Percentiles rank a stretch among this genome's conserved stretches.
Conservation (phyloP, 2,888 invertebrate genomes). For the Lepeophtheirus nordmannii region DNA sequence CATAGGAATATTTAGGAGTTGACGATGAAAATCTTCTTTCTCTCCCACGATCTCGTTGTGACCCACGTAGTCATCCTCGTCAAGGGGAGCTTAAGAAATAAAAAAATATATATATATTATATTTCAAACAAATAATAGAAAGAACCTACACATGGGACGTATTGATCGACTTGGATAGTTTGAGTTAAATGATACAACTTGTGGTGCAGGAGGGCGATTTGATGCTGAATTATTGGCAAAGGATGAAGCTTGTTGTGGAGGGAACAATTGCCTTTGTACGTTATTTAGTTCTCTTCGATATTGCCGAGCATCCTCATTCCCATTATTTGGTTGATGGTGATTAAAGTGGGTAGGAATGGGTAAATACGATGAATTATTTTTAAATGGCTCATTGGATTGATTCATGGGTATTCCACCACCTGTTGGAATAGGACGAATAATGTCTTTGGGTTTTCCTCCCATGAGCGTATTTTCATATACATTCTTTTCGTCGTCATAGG, state of each 20-base stretch:
- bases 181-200: neutral
- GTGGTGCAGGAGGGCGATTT: too few relatives aligned
- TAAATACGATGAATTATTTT: neutral
- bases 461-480: neutral
- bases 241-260: neutral
- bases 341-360: neutral
- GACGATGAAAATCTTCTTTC: neutral
- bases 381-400: neutral
- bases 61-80: conserved; percentile 19
- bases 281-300: neutral
- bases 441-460: neutral
- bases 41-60: neutral
- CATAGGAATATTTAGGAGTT: conserved; percentile 16
- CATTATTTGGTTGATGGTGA: neutral
- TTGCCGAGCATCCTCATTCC: neutral
- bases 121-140: too few relatives aligned
- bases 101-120: too few relatives aligned
- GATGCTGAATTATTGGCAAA: neutral
- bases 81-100: conserved; percentile 13
- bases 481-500: neutral
- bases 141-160: neutral
- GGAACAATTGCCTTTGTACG: neutral
- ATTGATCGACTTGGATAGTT: neutral
- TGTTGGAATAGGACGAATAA: neutral
- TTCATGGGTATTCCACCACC: neutral